Conservation (phyloP, 2,113 vertebrate genomes). For the Myotis yumanensis region DNA sequence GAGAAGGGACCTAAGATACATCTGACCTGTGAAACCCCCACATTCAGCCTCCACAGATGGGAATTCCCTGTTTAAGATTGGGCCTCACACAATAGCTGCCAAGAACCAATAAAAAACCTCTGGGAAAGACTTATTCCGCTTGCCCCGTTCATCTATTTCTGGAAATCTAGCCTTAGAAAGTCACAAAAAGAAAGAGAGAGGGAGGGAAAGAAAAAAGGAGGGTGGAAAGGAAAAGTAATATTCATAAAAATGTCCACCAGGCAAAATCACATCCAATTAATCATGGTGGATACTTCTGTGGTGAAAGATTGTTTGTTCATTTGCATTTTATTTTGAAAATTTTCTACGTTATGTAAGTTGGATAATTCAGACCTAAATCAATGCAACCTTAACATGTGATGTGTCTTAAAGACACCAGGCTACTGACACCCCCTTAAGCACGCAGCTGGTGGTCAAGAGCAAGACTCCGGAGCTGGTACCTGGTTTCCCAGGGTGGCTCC, state of each 20-base stretch:
- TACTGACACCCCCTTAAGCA: rapidly evolving
- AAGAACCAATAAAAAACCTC: not conserved
- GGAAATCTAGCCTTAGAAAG: not conserved
- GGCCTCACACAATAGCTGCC: not conserved
- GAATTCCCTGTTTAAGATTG: not conserved
- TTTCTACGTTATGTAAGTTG: not conserved
- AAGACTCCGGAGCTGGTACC: not conserved
- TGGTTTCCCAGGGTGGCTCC: no score
- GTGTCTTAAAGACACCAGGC: not conserved
- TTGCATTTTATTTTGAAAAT: not conserved
- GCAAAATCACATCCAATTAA: not conserved
- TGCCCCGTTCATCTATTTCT: not conserved
- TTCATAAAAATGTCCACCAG: not conserved
- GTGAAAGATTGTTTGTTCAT: not conserved
- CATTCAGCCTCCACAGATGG: not conserved
- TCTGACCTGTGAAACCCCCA: not conserved
- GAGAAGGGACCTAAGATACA: not conserved
- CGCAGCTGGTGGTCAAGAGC: not conserved
- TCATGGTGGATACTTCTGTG: rapidly evolving
- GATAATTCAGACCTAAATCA: not conserved
- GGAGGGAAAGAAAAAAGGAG: not conserved
- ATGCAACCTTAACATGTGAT: not conserved
- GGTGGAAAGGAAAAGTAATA: not conserved
- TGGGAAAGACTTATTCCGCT: not conserved
- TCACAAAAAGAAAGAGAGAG: not conserved